Percentiles rank a stretch among this genome's conserved stretches.
These are phyloP conservation scores for Mastacembelus armatus DNA, from an alignment of 2,797 vertebrate genomes.

Conservation along the genomic window DNA sequence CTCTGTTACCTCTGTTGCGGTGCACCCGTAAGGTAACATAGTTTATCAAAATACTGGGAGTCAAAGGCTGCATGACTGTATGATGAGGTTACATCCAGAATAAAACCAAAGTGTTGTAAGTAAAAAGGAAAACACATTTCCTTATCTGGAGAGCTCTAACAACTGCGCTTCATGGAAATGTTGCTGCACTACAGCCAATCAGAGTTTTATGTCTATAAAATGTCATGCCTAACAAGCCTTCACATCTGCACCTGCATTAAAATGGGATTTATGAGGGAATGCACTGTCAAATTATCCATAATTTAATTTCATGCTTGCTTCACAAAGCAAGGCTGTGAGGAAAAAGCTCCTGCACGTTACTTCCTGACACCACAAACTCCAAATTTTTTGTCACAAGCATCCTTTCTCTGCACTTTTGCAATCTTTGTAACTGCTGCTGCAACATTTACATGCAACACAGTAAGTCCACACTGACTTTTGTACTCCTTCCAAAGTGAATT, in stretches of 20 bases:
- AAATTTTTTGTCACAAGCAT: slow-evolving; percentile 7
- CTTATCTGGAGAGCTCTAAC: not conserved
- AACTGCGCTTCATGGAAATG: not conserved
- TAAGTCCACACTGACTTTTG: not conserved
- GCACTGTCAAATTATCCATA: slow-evolving; percentile 19
- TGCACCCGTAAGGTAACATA: too few species aligned
- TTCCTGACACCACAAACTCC: slow-evolving; percentile 15
- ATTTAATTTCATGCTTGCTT: slow-evolving; percentile 25
- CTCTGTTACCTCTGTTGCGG: too few species aligned
- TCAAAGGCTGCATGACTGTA: not conserved
- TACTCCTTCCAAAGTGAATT: not conserved
- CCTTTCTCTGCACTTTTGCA: slow-evolving; percentile 15
- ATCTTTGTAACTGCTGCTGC: not conserved
- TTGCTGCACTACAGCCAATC: not conserved
- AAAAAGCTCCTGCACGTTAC: not conserved
- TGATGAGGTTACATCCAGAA: not conserved
- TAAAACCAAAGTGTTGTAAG: too few species aligned
- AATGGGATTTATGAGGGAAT: slow-evolving; percentile 26
- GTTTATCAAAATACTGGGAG: not conserved
- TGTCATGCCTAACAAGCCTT: slow-evolving; percentile 7
- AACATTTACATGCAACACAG: not conserved
- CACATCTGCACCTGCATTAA: slow-evolving; percentile 41
- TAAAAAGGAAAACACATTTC: not conserved
- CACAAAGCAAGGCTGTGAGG: not conserved
- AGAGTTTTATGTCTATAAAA: slow-evolving; percentile 22